Evolutionary conservation across 2,888 invertebrate species (phyloP).

Genomic region (Cinara cedri): DNA sequence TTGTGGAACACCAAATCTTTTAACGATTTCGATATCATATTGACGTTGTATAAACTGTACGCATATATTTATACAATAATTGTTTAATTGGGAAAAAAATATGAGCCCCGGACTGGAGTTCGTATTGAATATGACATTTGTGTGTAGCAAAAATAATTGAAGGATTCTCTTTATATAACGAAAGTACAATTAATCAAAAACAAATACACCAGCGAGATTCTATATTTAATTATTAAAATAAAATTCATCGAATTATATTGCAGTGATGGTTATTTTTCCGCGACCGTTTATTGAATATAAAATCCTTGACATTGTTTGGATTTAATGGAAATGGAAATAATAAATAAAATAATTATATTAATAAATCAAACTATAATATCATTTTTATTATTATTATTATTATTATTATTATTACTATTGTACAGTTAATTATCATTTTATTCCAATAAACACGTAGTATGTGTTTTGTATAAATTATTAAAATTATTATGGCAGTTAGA

Average conservation of each 20-base stretch:
- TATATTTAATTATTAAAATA: constrained; percentile 31
- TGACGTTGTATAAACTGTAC: background rate
- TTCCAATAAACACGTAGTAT: too few relatives aligned
- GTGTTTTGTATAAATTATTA: too few relatives aligned
- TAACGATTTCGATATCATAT: constrained; percentile 19
- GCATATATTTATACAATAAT: background rate
- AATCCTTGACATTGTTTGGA: constrained; percentile 15
- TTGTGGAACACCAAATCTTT: constrained; percentile 18
- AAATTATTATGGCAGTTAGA: too few relatives aligned
- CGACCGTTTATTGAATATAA: background rate
- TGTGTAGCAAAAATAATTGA: constrained; percentile 29
- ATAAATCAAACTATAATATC: constrained; percentile 19
- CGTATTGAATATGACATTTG: constrained; percentile 27
- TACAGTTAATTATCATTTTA: too few relatives aligned
- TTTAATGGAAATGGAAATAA: background rate
- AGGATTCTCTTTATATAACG: constrained; percentile 12
- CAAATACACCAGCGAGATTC: background rate
- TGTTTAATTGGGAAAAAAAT: constrained; percentile 17
- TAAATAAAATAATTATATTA: background rate
- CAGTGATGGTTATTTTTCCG: background rate
- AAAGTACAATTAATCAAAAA: constrained; percentile 22
- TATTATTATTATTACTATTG: too few relatives aligned
- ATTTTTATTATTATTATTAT: too few relatives aligned
- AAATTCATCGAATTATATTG: background rate
- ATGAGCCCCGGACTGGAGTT: constrained; percentile 6